Percentiles rank a stretch among this genome's conserved stretches.
These are phyloP conservation scores for Nanger granti DNA, from an alignment of 2,113 vertebrate species.

Conservation along the genomic window DNA sequence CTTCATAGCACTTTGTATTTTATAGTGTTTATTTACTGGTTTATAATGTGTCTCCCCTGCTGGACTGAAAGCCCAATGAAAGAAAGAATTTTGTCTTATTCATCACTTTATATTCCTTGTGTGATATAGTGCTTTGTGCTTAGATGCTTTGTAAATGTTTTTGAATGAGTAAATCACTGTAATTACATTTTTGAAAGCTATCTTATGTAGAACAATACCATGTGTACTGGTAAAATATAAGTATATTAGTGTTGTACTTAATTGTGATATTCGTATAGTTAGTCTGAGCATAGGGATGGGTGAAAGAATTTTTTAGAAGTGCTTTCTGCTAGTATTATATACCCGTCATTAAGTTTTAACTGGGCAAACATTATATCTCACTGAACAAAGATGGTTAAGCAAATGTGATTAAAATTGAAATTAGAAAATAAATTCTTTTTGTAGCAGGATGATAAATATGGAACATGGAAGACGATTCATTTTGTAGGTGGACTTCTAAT, in stretches of 20 bases:
- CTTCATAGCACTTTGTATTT: not conserved
- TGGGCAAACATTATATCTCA: not conserved
- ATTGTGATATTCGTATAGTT: not conserved
- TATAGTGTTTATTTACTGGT: not conserved
- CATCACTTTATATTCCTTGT: not conserved
- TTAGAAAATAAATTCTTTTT: not conserved
- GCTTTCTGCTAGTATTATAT: not conserved
- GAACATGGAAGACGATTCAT: not conserved
- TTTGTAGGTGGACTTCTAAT: not conserved
- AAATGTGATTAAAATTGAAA: slow-evolving; percentile 13
- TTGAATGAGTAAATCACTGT: slow-evolving; percentile 4
- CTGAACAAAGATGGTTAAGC: not conserved
- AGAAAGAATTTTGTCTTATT: not conserved
- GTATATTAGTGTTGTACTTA: not conserved
- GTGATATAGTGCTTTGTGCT: not conserved
- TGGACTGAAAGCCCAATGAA: not conserved
- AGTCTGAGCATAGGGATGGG: not conserved
- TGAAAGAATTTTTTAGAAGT: not conserved
- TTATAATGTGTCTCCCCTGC: not conserved
- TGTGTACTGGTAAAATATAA: not conserved
- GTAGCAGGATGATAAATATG: not conserved
- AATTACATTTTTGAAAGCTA: not conserved
- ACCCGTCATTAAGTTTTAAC: not conserved
- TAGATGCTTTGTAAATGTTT: not conserved
- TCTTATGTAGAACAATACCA: not conserved